Evolutionary conservation across 2,113 vertebrate species (phyloP).

Genomic region (Percina caprodes): DNA sequence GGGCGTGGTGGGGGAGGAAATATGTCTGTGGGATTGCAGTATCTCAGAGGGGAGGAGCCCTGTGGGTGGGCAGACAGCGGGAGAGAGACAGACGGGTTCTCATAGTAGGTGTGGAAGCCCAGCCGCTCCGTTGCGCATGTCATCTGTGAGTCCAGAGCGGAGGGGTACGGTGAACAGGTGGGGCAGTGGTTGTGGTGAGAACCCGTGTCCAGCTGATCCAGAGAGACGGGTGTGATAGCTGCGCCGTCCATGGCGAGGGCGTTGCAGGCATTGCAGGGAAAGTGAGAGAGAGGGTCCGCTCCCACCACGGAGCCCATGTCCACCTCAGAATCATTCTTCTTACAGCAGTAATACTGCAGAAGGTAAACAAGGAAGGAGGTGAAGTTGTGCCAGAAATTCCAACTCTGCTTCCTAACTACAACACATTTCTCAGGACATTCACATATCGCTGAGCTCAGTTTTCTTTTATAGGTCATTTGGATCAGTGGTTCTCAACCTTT

Average conservation of each 20-base stretch:
- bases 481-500: too few relatives aligned
- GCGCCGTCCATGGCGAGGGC: conserved; percentile 87
- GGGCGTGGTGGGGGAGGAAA: conserved; percentile 88
- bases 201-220: conserved; percentile 78
- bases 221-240: conserved; percentile 78
- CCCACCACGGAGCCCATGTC: conserved; percentile 80
- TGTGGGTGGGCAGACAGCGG: conserved; percentile 77
- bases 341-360: conserved; percentile 95
- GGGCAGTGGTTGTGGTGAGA: conserved; percentile 82
- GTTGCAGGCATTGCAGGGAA: conserved; percentile 90
- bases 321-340: conserved; percentile 89
- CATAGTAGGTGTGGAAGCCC: conserved; percentile 87
- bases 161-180: conserved; percentile 88
- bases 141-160: conserved; percentile 83
- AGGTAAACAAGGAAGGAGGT: not conserved
- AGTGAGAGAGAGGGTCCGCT: conserved; percentile 82
- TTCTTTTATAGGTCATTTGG: not conserved
- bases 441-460: not conserved
- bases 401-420: not conserved
- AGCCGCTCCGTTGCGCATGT: conserved; percentile 91
- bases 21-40: conserved; percentile 79
- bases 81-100: conserved; percentile 86
- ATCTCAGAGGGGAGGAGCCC: conserved; percentile 86
- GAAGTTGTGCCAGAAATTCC: not conserved
- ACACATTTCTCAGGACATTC: not conserved